Evolutionary conservation across 2,113 vertebrate species (phyloP).

Genomic region (Hystrix cristata): DNA sequence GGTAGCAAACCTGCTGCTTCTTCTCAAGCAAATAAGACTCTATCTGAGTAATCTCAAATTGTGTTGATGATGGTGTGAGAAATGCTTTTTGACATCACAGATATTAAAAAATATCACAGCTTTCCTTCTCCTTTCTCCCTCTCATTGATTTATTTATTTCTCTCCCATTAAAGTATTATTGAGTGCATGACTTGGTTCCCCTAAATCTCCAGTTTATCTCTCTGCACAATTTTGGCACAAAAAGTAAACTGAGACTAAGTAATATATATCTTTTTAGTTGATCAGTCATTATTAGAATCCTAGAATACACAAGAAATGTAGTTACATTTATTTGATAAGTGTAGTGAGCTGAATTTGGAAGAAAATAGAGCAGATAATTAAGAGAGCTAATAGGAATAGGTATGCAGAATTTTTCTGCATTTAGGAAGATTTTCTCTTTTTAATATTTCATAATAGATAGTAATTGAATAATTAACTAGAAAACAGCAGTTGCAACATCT

Average conservation of each 20-base stretch:
- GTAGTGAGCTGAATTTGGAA: not conserved
- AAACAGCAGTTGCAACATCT: not conserved
- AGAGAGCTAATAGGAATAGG: not conserved
- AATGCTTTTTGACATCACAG: conserved; percentile 29
- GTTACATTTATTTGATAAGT: not conserved
- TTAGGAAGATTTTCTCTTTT: not conserved
- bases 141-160: conserved; percentile 40
- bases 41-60: conserved; percentile 58
- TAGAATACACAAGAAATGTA: not conserved
- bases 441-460: not conserved
- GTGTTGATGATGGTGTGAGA: conserved; percentile 65
- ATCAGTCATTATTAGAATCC: not conserved
- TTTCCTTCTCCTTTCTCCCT: not conserved
- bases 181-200: conserved; percentile 10
- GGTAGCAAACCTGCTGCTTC: conserved; percentile 49
- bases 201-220: not conserved
- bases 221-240: not conserved
- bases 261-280: not conserved
- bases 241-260: not conserved
- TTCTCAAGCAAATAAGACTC: conserved; percentile 56
- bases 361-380: not conserved
- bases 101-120: conserved; percentile 9
- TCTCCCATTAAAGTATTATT: not conserved
- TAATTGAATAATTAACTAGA: not conserved
- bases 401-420: not conserved